phyloP scores from a whole-genome alignment of 2,888 invertebrate genomes.

The Branchellion lobata region DNA sequence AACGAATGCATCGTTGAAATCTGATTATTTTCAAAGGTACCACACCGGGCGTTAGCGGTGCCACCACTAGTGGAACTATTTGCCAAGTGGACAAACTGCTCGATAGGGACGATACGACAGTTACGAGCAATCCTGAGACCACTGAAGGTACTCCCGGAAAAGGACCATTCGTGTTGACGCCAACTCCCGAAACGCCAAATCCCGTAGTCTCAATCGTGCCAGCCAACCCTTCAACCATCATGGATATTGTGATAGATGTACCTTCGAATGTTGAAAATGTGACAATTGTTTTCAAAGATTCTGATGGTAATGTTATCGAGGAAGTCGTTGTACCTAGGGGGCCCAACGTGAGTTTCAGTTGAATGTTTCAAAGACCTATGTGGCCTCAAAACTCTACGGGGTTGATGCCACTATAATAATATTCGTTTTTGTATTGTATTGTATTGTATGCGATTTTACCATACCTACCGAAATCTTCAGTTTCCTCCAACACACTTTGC shows the following conservation, averaged over 20 bases:
- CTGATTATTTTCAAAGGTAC: too few species aligned
- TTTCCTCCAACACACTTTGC: too few species aligned
- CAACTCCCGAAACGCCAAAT: background rate
- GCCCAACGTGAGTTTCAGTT: too few species aligned
- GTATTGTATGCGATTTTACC: too few species aligned
- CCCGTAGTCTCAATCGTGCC: background rate
- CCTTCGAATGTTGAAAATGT: background rate
- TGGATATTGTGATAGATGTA: background rate
- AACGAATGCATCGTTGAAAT: too few species aligned
- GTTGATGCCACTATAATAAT: too few species aligned
- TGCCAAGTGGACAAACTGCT: background rate
- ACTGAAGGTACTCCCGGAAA: background rate
- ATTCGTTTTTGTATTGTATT: too few species aligned
- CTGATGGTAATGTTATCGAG: background rate
- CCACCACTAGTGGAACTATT: background rate
- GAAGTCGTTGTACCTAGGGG: too few species aligned
- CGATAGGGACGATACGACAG: background rate
- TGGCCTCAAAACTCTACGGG: too few species aligned
- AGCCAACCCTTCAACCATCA: background rate
- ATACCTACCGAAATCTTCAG: too few species aligned
- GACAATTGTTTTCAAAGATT: conserved; percentile 2
- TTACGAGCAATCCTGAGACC: background rate
- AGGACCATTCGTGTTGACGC: background rate
- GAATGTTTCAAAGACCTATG: too few species aligned
- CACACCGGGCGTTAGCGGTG: too few species aligned